These are phyloP conservation scores for Drosophila parabipectinata DNA, from an alignment of 1,140 invertebrate species.

Conservation along the genomic window DNA sequence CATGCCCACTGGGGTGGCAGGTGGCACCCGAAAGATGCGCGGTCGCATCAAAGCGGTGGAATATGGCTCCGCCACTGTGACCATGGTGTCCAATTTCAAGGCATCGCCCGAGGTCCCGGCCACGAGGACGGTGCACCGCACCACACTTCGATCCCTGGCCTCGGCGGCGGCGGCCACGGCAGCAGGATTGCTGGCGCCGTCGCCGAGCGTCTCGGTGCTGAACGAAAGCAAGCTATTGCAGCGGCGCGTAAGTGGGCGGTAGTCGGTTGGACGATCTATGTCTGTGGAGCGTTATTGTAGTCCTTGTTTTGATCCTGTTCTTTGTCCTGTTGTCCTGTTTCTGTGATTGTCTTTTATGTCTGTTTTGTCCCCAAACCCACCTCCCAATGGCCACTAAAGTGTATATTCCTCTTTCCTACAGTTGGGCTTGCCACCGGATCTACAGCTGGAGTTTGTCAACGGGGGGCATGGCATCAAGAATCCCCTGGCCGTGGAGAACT, in stretches of 20 bases:
- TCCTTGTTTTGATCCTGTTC: background rate
- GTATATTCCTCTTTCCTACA: conserved; percentile 76
- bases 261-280: background rate
- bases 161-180: conserved; percentile 64
- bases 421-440: conserved; percentile 93
- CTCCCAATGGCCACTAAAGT: background rate
- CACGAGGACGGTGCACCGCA: conserved; percentile 65
- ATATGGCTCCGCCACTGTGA: conserved; percentile 59
- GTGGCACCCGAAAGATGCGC: conserved; percentile 29
- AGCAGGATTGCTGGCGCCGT: conserved; percentile 55
- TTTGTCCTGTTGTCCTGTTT: conserved; percentile 37
- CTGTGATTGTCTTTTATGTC: conserved; percentile 25
- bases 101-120: conserved; percentile 49
- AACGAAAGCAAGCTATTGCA: conserved; percentile 91
- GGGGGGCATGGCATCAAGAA: conserved; percentile 99
- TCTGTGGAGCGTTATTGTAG: no score
- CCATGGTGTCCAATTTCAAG: conserved; percentile 51
- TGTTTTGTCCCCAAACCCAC: background rate
- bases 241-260: conserved; percentile 90
- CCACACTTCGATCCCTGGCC: conserved; percentile 62
- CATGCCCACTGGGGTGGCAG: background rate
- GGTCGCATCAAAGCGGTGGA: conserved; percentile 56
- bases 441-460: conserved; percentile 98
- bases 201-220: conserved; percentile 84
- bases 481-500: conserved; percentile 92